A percentile compares a stretch with the other conserved stretches of the same genome.
Conservation (phyloP, 1,140 invertebrate species). For the Sarcophaga peregrina region DNA sequence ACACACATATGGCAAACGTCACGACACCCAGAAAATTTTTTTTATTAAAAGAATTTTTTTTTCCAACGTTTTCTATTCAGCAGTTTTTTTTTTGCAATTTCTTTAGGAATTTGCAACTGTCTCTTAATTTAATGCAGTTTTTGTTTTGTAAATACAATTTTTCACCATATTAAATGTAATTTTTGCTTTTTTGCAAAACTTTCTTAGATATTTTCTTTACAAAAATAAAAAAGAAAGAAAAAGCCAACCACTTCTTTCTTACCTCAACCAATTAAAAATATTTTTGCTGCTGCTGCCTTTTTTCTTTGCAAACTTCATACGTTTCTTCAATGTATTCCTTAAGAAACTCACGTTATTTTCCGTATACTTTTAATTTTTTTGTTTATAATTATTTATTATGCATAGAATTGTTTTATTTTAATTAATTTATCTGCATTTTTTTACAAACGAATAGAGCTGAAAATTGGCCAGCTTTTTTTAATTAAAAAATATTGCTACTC, state of each 20-base stretch:
- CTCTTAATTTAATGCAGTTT: not conserved
- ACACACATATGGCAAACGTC: conserved; percentile 55
- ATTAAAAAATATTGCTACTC: conserved; percentile 24
- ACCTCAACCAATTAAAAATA: conserved; percentile 52
- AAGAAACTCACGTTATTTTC: not conserved
- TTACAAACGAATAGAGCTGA: not conserved
- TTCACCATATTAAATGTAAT: not conserved
- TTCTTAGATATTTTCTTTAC: conserved; percentile 38
- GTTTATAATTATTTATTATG: not conserved
- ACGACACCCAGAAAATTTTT: conserved; percentile 54
- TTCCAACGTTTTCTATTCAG: not conserved
- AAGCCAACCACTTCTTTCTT: conserved; percentile 45
- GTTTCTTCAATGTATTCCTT: not conserved
- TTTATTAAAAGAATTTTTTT: conserved; percentile 45
- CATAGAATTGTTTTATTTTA: not conserved
- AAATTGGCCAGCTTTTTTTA: conserved; percentile 18
- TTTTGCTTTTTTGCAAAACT: conserved; percentile 46
- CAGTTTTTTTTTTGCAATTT: conserved; percentile 4
- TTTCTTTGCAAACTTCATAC: conserved; percentile 31
- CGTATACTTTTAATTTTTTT: not conserved
- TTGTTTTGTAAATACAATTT: not conserved
- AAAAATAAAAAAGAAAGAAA: conserved; percentile 38
- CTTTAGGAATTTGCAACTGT: not conserved
- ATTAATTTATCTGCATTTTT: not conserved
- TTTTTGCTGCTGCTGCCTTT: conserved; percentile 57